Conservation (phyloP, 2,888 invertebrate species). For the Nasonovia ribisnigri region DNA sequence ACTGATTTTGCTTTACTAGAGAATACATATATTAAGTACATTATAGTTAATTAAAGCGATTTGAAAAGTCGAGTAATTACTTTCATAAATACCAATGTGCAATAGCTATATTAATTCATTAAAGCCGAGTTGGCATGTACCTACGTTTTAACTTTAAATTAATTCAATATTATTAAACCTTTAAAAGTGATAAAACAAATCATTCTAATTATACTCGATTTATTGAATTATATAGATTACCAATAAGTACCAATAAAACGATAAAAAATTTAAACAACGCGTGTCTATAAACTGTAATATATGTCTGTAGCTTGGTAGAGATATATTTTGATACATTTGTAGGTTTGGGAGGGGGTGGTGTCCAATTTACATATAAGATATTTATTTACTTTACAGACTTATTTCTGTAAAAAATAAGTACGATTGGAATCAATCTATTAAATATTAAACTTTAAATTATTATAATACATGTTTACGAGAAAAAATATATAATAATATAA, state of each 20-base stretch:
- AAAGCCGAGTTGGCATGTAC: neutral
- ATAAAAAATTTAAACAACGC: neutral
- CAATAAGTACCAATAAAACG: neutral
- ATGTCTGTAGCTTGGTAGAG: neutral
- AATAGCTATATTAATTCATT: neutral
- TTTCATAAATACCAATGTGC: neutral
- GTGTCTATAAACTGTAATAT: neutral
- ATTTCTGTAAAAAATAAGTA: too few species aligned
- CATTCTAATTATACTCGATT: neutral
- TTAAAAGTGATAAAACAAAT: neutral
- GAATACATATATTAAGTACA: neutral
- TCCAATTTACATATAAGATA: neutral
- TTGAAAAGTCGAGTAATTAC: neutral
- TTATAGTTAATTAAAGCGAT: neutral
- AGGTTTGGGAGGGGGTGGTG: neutral
- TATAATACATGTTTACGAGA: neutral
- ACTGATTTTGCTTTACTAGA: neutral
- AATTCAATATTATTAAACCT: neutral
- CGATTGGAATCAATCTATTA: neutral
- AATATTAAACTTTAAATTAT: neutral
- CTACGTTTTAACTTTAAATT: neutral
- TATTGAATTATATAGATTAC: neutral
- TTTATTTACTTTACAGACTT: neutral
- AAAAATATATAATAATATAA: neutral
- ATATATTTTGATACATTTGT: neutral